phyloP scores from a whole-genome alignment of 2,888 invertebrate genomes.

The Drosophila atroscutellata region DNA sequence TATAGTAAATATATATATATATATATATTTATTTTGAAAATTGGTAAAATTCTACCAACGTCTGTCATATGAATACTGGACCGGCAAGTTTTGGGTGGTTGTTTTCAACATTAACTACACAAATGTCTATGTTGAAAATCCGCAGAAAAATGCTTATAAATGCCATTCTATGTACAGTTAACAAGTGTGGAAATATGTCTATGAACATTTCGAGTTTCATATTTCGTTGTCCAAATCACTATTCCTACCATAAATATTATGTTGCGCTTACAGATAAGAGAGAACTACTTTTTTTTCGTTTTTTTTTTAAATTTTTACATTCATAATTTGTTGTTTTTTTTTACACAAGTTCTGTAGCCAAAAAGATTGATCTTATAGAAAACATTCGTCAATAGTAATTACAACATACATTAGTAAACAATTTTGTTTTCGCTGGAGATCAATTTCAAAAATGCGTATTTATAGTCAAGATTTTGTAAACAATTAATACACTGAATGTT shows the following conservation, averaged over 20 bases:
- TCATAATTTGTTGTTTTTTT: background rate
- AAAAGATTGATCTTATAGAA: conserved; percentile 27
- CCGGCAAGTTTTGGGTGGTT: conserved; percentile 75
- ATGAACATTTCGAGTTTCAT: conserved; percentile 27
- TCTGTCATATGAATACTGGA: conserved; percentile 77
- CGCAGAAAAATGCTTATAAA: conserved; percentile 50
- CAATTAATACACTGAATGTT: conserved; percentile 32
- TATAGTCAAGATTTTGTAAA: conserved; percentile 42
- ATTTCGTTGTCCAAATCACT: conserved; percentile 59
- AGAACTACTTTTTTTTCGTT: background rate
- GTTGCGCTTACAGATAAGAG: conserved; percentile 14
- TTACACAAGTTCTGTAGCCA: background rate
- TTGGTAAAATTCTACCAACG: conserved; percentile 33
- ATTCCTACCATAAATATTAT: conserved; percentile 2
- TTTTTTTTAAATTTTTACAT: background rate
- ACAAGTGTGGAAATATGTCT: conserved; percentile 48
- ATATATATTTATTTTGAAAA: conserved; percentile 4
- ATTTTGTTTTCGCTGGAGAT: conserved; percentile 39
- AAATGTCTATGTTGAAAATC: conserved; percentile 26
- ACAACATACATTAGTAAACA: conserved; percentile 37
- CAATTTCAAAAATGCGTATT: conserved; percentile 23
- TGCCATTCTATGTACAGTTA: conserved; percentile 43
- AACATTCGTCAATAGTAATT: conserved; percentile 40
- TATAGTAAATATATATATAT: background rate
- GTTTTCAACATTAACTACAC: conserved; percentile 50